A percentile compares a stretch with the other conserved stretches of the same genome.
phyloP scores from a whole-genome alignment of 92 coral and sea anemone species.

The Bergia puertoricense region DNA sequence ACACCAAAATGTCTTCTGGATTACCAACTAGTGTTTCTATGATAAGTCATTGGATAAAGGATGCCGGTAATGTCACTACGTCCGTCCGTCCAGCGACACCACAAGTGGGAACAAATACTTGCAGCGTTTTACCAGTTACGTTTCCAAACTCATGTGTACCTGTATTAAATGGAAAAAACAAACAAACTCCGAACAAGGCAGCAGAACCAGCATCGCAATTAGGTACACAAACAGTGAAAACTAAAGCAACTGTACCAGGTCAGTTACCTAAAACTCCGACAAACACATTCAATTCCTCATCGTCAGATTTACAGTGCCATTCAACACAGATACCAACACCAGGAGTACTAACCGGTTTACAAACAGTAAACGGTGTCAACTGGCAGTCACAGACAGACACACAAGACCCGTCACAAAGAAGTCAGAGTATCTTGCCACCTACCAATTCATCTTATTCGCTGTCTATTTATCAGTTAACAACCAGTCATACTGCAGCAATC shows the following conservation, averaged over 20 bases:
- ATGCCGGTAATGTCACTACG: too few relatives aligned
- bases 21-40: neutral
- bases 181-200: neutral
- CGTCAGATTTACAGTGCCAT: neutral
- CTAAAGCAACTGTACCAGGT: neutral
- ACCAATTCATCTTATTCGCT: neutral
- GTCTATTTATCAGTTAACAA: neutral
- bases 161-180: neutral
- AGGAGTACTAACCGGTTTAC: neutral
- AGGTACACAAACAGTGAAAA: neutral
- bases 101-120: neutral
- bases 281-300: neutral
- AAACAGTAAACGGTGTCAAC: neutral
- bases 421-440: constrained; percentile 23
- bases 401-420: constrained; percentile 11
- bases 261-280: neutral
- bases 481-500: neutral
- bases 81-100: neutral
- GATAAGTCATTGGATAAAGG: neutral
- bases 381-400: constrained; percentile 31
- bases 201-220: neutral
- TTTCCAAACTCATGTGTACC: neutral
- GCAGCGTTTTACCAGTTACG: neutral
- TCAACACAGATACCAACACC: neutral
- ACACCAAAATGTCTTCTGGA: neutral